Base-by-base conservation (phyloP, 2,888 invertebrate species). In the Drosophila siamana region DNA sequence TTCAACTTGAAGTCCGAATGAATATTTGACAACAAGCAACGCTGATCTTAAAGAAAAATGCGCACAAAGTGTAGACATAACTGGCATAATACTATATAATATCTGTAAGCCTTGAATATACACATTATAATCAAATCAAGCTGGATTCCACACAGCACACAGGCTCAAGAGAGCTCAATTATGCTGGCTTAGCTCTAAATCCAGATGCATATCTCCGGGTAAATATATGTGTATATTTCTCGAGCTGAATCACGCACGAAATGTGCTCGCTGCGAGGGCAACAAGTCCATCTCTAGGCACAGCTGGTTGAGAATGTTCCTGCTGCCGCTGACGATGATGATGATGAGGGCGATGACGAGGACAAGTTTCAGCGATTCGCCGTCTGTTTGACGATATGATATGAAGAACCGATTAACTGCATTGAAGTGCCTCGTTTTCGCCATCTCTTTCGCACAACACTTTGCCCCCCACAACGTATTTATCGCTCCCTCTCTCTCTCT, bases 341-440 rank as follows among this genome's bases (percentile, higher is more conserved):
- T 26, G 26, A 26, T 26, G 28, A n/a, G n/a, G n/a, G 9, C 50
- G 71, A 60, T 69, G 76, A 75, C 71, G 62, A 61, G 69, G 78
- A 70, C 57, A 77, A 84, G 52, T 76, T 75, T 80, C 44, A 46
- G 62, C 66, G 52, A 69, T 68, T 47, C 52, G 62, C 47, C 51
- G 52, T 66, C 47, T 56, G 68, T 79, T 83, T 86, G 83, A 33
- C 33, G 33, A 83, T 86, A 71, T 69, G 88, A 82, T 88, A 86
- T 88, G 88, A 86, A 76, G 85, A 80, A 84, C 87, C 89, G 85
- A 88, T 85, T 85, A 85, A 86, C 89, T 86, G 74, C 78, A 76
- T 73, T 88, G 50, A 84, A 88, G 85, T 75, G 68, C 62, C 28
- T 28, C 48, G 19, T 44, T 44, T 38, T 16, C 15, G 41, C 30